These are phyloP conservation scores for Saxidomus purpurata DNA, from an alignment of 1,140 invertebrate species.

Conservation along the genomic window DNA sequence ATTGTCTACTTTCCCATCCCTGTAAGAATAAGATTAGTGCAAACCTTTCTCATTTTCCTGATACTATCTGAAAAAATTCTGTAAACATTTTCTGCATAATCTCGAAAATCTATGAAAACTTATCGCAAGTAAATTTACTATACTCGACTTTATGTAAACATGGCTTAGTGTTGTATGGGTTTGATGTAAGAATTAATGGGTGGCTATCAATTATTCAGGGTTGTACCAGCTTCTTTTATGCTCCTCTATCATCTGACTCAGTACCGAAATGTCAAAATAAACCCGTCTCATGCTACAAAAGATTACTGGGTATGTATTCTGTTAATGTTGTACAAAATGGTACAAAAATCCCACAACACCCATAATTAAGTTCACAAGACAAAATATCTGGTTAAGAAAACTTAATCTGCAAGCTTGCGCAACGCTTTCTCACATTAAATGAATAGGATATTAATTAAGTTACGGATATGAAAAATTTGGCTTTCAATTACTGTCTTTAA, in stretches of 20 bases:
- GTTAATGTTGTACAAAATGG: background rate
- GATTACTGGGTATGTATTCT: slow-evolving; percentile 2
- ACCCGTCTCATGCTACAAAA: background rate
- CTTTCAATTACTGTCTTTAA: no score
- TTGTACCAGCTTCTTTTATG: background rate
- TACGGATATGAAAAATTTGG: no score
- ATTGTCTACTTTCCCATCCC: background rate
- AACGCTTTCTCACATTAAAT: background rate
- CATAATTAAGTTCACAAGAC: background rate
- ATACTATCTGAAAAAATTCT: background rate
- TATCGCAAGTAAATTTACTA: background rate
- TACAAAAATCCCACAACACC: background rate
- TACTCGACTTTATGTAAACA: background rate
- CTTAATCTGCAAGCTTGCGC: background rate
- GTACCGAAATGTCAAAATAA: slow-evolving; percentile 12
- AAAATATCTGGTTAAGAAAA: background rate
- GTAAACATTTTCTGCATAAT: slow-evolving; percentile 8
- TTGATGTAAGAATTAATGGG: slow-evolving; percentile 14
- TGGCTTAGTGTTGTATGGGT: background rate
- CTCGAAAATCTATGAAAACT: slow-evolving; percentile 16
- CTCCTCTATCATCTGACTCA: background rate
- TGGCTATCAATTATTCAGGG: background rate
- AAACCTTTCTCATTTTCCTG: background rate
- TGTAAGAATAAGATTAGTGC: background rate
- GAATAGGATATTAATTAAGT: background rate